A percentile compares a stretch with the other conserved stretches of the same genome.
phyloP scores from a whole-genome alignment of 37 sponge, comb jelly and placozoan species.

The Axinella damicornis region DNA sequence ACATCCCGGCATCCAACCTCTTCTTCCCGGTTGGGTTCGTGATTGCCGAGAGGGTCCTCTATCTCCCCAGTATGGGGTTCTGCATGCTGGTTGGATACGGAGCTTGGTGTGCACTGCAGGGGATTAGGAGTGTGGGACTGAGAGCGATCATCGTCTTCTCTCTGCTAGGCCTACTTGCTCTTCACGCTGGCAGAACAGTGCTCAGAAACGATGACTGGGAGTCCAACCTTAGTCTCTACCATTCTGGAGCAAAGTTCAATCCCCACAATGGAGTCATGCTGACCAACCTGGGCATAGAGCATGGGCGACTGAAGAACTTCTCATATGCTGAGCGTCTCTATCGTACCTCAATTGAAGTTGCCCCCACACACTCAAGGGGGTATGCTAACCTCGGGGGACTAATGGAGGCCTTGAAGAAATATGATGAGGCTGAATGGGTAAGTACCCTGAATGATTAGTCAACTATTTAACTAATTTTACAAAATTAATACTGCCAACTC shows the following conservation, averaged over 20 bases:
- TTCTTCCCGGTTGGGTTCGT: conserved; percentile 97
- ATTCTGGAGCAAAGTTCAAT: conserved; percentile 73
- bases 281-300: conserved; percentile 86
- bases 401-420: conserved; percentile 64
- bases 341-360: neutral
- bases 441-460: neutral
- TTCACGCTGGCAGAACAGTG: conserved; percentile 55
- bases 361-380: conserved; percentile 67
- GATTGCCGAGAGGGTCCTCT: conserved; percentile 94
- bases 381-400: conserved; percentile 79
- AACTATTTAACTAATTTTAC: too few species aligned
- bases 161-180: conserved; percentile 64
- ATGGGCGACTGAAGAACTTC: conserved; percentile 45
- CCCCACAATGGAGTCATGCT: conserved; percentile 80
- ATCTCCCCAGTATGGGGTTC: conserved; percentile 87
- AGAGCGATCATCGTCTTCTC: conserved; percentile 94
- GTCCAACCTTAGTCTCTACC: conserved; percentile 71
- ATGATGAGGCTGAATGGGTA: conserved; percentile 74
- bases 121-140: neutral
- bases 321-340: conserved; percentile 78
- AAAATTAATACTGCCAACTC: too few species aligned
- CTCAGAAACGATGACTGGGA: conserved; percentile 79
- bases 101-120: neutral
- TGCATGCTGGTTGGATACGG: conserved; percentile 41
- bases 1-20: conserved; percentile 93